Evolutionary conservation across 2,888 invertebrate species (phyloP), one percentile per base, ranked within the genome.

Genomic region (Andrena bucephala): DNA sequence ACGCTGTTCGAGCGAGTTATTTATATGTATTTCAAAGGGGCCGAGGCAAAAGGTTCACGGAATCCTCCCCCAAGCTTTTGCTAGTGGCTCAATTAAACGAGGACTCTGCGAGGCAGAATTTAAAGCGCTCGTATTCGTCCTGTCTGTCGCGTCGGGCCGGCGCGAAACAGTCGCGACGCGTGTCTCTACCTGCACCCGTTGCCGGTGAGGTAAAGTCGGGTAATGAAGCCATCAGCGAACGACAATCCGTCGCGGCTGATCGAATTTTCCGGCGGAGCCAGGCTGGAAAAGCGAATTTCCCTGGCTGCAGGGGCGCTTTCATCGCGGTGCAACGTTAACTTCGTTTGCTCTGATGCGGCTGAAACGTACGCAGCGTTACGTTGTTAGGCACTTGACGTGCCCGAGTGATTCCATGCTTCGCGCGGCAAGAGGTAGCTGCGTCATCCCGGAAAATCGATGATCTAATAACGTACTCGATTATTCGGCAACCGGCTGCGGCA

Each of bases 351-450:
- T 70, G 85, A 88, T 88, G 88, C 81, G 79, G 79, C 85, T 69
- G 80, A 79, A 88, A 87, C 82, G 76, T 84, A 88, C 84, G 79
- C 88, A 79, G 74, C 71, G 77, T 88, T 85, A 88, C 77, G 76
- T 88, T 82, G 85, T 88, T 85, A 87, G 78, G 73, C 76, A 77
- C 77, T 83, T 65, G 88, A 87, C 86, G 83, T 77, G 77, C 73
- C 75, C 70, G 76, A 81, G 79, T 80, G 80, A 81, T 77, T 75
- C 60, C 59, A 29, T 57, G 63, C 65, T 60, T 77, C 75, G 57
- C 24, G 57, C 57, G 24, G 10, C 77, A 70, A 60, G 42, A 42
- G 79, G 59, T 71, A 62, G 69, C 27, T 57, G 50, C 75, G 75
- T 62, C 75, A 20, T 24, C 31, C 7, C 60, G 54, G 67, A 27